Evolutionary conservation across 1,140 invertebrate species (phyloP), one percentile per base, ranked within the genome.

Genomic region (Catajapyx aquilonaris): DNA sequence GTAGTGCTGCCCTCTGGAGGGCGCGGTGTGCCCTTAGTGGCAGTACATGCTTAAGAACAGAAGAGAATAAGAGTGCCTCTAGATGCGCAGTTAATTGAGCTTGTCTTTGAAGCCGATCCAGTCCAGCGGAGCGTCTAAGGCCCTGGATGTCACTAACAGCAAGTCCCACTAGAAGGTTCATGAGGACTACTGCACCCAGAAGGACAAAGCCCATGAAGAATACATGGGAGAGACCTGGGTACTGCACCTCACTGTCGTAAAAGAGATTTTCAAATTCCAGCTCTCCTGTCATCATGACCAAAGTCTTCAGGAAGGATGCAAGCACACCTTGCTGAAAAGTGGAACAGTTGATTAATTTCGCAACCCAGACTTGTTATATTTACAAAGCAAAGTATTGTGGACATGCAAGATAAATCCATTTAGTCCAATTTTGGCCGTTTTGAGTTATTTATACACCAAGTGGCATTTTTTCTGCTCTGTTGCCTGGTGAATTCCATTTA

Each of bases 231-330:
- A 80, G 84, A 1, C 52, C 47, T 15, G 46, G 48, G 31, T 53
- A 55, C 15, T 46, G 32, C 1, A 69, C 62, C 2, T 56, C 48
- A 4, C 56, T 49, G 13, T 66, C 60, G 46, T 76, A 83, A 48
- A 85, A 84, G 35, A 81, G 71, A 41, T 81, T 76, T 48, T 84
- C 79, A 46, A 78, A 85, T 51, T 85, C 80, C 20, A 86, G 53
- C 49, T 86, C 77, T 0, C 81, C 81, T 0, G 79, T 78, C 79
- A 87, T 83, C 81, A 87, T 85, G 31, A 84, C 76, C 2, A 85
- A 68, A 0, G 77, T 77, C 57, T 85, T 86, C 0, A 85, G 51
- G 1, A 83, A 47, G 0, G 67, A 65, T 37, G 68, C 56, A 1
- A 64, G 51, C 1, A 75, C 61, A 44, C 11, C 32, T 70, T 61